These are phyloP conservation scores for Smittia aterrima DNA, from an alignment of 2,888 invertebrate genomes.

Conservation along the genomic window DNA sequence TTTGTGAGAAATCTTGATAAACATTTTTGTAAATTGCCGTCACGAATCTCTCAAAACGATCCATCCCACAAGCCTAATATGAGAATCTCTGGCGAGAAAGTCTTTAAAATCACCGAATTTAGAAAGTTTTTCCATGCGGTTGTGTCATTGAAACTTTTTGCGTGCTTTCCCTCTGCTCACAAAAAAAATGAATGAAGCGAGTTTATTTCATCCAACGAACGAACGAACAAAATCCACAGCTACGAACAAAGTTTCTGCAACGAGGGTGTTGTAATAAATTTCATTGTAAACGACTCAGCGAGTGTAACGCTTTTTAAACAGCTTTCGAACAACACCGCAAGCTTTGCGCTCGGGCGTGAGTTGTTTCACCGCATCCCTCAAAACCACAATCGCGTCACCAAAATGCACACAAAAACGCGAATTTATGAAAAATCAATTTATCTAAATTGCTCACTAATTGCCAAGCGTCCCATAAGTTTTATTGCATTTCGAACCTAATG, in stretches of 20 bases:
- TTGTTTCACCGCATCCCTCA: neutral
- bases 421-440: slow-evolving; percentile 6
- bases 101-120: too few relatives aligned
- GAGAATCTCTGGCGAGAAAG: too few relatives aligned
- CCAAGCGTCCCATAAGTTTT: neutral
- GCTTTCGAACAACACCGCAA: neutral
- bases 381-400: neutral
- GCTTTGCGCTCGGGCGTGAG: neutral
- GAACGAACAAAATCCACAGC: neutral
- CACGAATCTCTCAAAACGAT: too few relatives aligned
- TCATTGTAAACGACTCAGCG: neutral
- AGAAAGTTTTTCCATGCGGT: too few relatives aligned
- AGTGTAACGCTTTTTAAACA: slow-evolving; percentile 3
- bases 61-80: too few relatives aligned
- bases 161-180: neutral
- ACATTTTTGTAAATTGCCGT: too few relatives aligned
- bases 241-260: neutral
- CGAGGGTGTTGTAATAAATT: neutral
- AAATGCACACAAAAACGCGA: neutral
- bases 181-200: neutral
- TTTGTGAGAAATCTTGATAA: too few relatives aligned
- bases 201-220: neutral
- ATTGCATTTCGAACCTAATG: slow-evolving; percentile 19
- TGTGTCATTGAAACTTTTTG: too few relatives aligned
- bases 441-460: neutral